Base-by-base conservation (phyloP, 2,888 invertebrate species). In the Apantesis nais region DNA sequence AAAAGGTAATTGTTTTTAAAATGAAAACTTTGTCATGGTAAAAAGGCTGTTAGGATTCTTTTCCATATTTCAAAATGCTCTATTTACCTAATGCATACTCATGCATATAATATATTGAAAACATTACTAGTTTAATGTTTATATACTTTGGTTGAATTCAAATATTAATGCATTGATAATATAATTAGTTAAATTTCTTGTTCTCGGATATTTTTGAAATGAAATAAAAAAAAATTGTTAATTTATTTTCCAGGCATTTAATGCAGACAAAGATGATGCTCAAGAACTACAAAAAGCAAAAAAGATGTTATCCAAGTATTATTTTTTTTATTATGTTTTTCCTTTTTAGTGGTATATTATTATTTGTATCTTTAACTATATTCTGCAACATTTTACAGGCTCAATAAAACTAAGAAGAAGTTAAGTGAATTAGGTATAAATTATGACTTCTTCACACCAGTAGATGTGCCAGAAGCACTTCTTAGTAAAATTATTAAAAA, bases 371-470 rank as follows among this genome's bases (percentile, higher is more conserved):
- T 29, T 29, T 29, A 16, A 58, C 16, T 44, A 34, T 48, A 8
- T 61, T 61, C 29, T 58, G 1, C 25, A 65, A 58, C 67, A 29
- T 70, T 61, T 90, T 91, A 29, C 85, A 95, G 95, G 70, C 79
- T 96, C 29, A 86, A 88, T 7, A 94, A 92, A 79, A 95, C 92
- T 68, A 91, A 95, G 78, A 86, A 91, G 72, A 95, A 91, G 78
- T 85, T 96, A 19, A 88, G 87, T 73, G 90, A 89, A 66, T 72
- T 95, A 25, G 96, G 96, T 1, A 95, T 96, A 72, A 89, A 95
- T 75, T 96, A 95, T 85, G 92, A 94, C 70, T 93, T 95, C 74
- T 93, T 96, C 72, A 85, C 87, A 78, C 95, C 96, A 67, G 92
- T 94, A 41, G 95, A 95, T 84, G 84, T 95, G 55, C 95, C 95